Evolutionary conservation across 2,797 vertebrate genomes (phyloP).

Genomic region (Decapterus maruadsi): DNA sequence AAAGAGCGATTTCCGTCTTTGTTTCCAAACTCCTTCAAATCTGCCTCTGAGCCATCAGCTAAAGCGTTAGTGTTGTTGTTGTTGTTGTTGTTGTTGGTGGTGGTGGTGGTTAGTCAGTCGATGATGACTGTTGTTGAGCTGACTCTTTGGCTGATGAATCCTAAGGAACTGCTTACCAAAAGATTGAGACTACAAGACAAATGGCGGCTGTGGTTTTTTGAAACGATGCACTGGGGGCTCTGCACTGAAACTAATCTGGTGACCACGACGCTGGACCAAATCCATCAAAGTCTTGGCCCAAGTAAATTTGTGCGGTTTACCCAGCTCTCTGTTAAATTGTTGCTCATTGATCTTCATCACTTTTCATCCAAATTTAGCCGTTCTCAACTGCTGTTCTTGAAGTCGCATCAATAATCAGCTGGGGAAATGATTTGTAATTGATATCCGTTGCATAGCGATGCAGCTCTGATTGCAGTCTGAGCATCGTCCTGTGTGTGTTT

Average conservation of each 20-base stretch:
- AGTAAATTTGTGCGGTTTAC: not conserved
- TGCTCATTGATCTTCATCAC: not conserved
- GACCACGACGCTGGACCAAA: not conserved
- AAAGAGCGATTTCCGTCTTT: not conserved
- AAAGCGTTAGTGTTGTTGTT: not conserved
- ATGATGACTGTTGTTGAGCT: slow-evolving; percentile 37
- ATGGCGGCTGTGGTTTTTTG: not conserved
- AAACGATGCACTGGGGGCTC: not conserved
- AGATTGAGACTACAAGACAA: slow-evolving; percentile 38
- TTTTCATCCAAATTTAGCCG: not conserved
- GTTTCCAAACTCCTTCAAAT: not conserved
- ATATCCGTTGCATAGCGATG: not conserved
- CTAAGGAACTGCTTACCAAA: slow-evolving; percentile 53
- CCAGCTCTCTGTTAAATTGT: not conserved
- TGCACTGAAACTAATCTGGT: not conserved
- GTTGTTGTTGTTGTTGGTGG: too few relatives aligned
- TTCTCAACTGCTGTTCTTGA: not conserved
- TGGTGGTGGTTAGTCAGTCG: not conserved
- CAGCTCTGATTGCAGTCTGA: not conserved
- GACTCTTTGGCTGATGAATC: slow-evolving; percentile 48
- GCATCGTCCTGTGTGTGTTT: not conserved
- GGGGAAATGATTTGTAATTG: not conserved
- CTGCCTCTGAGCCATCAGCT: not conserved
- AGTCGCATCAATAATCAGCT: not conserved
- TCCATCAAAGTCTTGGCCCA: not conserved